Percentiles rank a stretch among this genome's conserved stretches.
phyloP scores from a whole-genome alignment of 2,888 invertebrate species.

The Ormyrus rosae region DNA sequence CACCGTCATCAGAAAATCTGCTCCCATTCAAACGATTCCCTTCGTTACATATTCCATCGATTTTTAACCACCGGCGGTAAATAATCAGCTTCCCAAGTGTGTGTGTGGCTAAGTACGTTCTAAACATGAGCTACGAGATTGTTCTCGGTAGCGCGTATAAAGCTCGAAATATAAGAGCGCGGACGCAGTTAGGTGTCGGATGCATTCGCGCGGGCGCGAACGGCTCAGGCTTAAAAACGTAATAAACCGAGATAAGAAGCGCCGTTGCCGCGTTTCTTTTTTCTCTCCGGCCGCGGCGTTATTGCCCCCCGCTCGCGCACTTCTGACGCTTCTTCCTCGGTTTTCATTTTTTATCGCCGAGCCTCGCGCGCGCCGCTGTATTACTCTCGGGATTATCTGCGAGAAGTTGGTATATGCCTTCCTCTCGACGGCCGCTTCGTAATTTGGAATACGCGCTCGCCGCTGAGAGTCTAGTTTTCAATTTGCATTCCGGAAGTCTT shows the following conservation, averaged over 20 bases:
- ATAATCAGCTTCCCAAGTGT: too few species aligned
- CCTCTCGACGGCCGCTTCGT: too few species aligned
- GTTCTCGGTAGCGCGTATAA: constrained; percentile 1
- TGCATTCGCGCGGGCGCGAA: constrained; percentile 59
- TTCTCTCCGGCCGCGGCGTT: constrained; percentile 35
- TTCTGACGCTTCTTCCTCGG: neutral
- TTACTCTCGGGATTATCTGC: neutral
- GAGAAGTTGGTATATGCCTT: too few species aligned
- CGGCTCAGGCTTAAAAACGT: constrained; percentile 68
- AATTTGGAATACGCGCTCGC: too few species aligned
- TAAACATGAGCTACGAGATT: neutral
- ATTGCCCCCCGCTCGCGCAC: constrained; percentile 19
- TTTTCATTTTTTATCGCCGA: constrained; percentile 5
- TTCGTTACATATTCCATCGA: too few species aligned
- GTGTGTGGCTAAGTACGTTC: too few species aligned
- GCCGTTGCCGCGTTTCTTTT: constrained; percentile 55
- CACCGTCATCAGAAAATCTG: too few species aligned
- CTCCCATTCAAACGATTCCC: too few species aligned
- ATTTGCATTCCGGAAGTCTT: too few species aligned
- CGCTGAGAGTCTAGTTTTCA: too few species aligned
- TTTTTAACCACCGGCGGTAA: too few species aligned
- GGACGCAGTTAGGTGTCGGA: constrained; percentile 30
- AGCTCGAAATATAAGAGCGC: constrained; percentile 16
- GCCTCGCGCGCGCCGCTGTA: neutral
- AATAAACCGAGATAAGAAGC: constrained; percentile 68